Evolutionary conservation across 2,888 invertebrate species (phyloP).

Genomic region (Campoplex nolae): DNA sequence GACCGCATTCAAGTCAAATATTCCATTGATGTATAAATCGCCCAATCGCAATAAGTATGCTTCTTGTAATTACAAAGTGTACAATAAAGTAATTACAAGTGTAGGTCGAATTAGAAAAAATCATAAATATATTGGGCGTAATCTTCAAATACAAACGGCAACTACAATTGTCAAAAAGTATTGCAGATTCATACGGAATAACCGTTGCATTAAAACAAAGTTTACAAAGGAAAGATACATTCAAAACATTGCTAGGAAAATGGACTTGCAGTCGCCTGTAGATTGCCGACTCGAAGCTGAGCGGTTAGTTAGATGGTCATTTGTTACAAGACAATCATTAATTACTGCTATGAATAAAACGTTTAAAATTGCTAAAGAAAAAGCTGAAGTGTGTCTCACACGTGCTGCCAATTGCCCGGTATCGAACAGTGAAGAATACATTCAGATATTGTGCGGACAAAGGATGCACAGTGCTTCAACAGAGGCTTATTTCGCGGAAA

Average conservation of each 20-base stretch:
- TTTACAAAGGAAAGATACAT: conserved; percentile 27
- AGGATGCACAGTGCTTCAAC: conserved; percentile 14
- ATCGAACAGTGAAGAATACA: not conserved
- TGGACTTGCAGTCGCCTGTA: not conserved
- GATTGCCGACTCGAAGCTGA: conserved; percentile 36
- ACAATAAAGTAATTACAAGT: not conserved
- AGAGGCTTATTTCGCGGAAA: conserved; percentile 21
- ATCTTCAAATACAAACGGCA: not conserved
- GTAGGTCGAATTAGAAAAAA: not conserved
- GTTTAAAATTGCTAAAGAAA: conserved; percentile 13
- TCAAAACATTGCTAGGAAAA: not conserved
- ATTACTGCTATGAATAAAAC: conserved; percentile 12
- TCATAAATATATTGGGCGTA: not conserved
- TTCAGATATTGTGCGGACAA: conserved; percentile 25
- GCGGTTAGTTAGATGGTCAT: conserved; percentile 34
- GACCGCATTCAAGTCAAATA: not conserved
- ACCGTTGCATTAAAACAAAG: not conserved
- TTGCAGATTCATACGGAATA: not conserved
- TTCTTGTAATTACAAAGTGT: not conserved
- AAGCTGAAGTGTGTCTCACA: conserved; percentile 19
- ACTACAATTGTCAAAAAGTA: conserved; percentile 10
- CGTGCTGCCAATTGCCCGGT: not conserved
- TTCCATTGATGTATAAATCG: not conserved
- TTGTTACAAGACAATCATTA: not conserved
- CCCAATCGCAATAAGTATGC: not conserved